A percentile compares a stretch with the other conserved stretches of the same genome.
phyloP scores from a whole-genome alignment of 2,113 vertebrate species.

The Bos indicus region DNA sequence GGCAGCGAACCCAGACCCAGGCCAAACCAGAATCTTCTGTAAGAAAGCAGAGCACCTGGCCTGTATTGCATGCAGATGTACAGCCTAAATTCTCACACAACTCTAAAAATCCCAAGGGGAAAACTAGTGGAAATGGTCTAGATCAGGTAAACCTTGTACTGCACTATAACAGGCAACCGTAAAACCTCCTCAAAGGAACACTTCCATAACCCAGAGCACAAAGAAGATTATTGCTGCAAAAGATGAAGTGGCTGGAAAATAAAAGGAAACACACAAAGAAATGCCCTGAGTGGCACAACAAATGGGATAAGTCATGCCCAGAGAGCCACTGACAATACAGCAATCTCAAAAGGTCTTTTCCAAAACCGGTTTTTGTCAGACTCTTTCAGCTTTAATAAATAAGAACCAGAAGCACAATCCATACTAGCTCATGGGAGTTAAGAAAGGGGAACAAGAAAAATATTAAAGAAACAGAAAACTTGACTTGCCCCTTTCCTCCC shows the following conservation, averaged over 20 bases:
- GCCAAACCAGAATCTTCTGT: not conserved
- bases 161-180: not conserved
- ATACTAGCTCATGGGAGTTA: not conserved
- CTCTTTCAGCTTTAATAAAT: not conserved
- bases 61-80: not conserved
- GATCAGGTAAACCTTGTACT: not conserved
- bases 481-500: not conserved
- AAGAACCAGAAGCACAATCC: not conserved
- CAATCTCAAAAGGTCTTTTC: not conserved
- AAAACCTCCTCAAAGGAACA: not conserved
- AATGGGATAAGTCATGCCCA: not conserved
- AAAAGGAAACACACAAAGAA: not conserved
- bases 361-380: constrained; percentile 4
- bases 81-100: not conserved
- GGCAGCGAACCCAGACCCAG: not conserved
- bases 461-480: not conserved
- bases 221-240: not conserved
- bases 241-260: not conserved
- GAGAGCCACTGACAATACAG: not conserved
- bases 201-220: not conserved
- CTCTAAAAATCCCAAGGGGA: not conserved
- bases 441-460: not conserved
- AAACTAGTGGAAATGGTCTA: not conserved
- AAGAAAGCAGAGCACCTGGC: not conserved
- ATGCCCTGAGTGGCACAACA: not conserved